phyloP scores from a whole-genome alignment of 2,113 vertebrate species.

The Scomber scombrus region DNA sequence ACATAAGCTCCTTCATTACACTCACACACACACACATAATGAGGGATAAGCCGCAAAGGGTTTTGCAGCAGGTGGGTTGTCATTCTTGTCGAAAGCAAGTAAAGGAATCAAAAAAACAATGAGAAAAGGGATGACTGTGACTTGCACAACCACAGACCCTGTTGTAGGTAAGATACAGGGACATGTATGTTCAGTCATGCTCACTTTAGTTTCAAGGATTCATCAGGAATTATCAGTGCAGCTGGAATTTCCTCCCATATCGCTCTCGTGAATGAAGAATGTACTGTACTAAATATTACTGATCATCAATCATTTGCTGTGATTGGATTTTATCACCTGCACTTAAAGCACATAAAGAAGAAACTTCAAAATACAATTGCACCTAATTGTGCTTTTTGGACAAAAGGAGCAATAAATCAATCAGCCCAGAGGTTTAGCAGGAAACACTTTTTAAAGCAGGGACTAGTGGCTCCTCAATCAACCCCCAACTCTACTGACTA shows the following conservation, averaged over 20 bases:
- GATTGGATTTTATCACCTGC: background rate
- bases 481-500: constrained; percentile 34
- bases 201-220: constrained; percentile 26
- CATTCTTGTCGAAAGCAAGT: constrained; percentile 24
- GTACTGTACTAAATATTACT: constrained; percentile 4
- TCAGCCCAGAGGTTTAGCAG: constrained; percentile 46
- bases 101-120: constrained; percentile 31
- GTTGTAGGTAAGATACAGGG: constrained; percentile 21
- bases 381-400: background rate
- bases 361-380: background rate
- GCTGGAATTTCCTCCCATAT: constrained; percentile 27
- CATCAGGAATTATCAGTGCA: constrained; percentile 18
- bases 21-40: constrained; percentile 49
- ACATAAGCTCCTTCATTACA: constrained; percentile 73
- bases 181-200: constrained; percentile 33
- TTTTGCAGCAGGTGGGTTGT: constrained; percentile 51
- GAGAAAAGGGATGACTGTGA: background rate
- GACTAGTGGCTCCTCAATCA: constrained; percentile 51
- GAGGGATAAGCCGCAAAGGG: constrained; percentile 52
- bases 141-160: background rate
- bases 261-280: constrained; percentile 29
- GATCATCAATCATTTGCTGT: constrained; percentile 39
- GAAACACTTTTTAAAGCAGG: constrained; percentile 53
- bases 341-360: background rate
- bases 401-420: constrained; percentile 14